Evolutionary conservation across 1,140 invertebrate species (phyloP).

Genomic region (Grapholita molesta): DNA sequence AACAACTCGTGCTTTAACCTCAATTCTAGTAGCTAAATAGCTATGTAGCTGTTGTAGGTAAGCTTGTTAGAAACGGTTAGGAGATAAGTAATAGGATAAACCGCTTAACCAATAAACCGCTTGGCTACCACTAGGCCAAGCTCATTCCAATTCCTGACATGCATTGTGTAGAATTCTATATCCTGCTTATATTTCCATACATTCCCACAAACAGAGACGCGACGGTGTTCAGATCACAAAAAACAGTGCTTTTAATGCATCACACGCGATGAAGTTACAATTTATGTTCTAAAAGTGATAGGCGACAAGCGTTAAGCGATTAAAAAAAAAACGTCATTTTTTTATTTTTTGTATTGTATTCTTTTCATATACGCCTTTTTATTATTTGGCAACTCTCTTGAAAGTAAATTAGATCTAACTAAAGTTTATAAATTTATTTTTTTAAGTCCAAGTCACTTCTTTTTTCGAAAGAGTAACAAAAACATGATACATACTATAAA

Average conservation of each 20-base stretch:
- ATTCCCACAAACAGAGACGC: not conserved
- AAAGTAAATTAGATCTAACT: too few relatives aligned
- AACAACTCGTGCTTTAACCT: not conserved
- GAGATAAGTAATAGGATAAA: not conserved
- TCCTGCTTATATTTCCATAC: not conserved
- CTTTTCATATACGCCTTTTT: not conserved
- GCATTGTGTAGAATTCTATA: not conserved
- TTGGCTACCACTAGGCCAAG: not conserved
- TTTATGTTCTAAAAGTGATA: not conserved
- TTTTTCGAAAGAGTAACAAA: too few relatives aligned
- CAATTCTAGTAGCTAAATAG: not conserved
- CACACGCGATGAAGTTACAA: slow-evolving; percentile 7
- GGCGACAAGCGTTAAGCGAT: not conserved
- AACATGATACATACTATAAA: too few relatives aligned
- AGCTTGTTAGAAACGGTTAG: slow-evolving; percentile 8
- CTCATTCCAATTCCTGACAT: not conserved
- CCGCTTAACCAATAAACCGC: slow-evolving; percentile 10
- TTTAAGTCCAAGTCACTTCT: too few relatives aligned
- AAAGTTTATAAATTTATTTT: too few relatives aligned
- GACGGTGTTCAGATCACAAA: not conserved
- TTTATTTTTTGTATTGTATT: not conserved
- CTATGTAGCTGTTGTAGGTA: not conserved
- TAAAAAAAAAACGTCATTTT: not conserved
- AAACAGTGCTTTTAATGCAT: slow-evolving; percentile 11
- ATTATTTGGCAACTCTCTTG: too few relatives aligned